Percentiles rank a stretch among this genome's conserved stretches.
phyloP scores from a whole-genome alignment of 1,140 invertebrate genomes.

The Calephelis nemesis region DNA sequence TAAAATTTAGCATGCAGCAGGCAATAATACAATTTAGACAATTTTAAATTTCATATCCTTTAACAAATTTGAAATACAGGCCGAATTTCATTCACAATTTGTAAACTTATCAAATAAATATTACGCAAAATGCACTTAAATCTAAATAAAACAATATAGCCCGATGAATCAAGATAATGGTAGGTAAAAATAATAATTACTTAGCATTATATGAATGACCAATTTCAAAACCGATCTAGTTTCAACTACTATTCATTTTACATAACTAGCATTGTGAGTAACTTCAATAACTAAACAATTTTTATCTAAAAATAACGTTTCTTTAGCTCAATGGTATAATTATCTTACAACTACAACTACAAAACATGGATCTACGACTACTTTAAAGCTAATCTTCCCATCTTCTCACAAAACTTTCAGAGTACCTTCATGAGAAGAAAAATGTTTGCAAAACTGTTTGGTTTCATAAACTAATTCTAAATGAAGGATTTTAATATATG shows the following conservation, averaged over 20 bases:
- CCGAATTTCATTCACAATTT: slow-evolving; percentile 24
- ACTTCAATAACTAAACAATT: slow-evolving; percentile 58
- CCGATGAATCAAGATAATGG: slow-evolving; percentile 40
- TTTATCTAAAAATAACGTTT: slow-evolving; percentile 56
- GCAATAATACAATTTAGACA: slow-evolving; percentile 57
- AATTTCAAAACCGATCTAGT: slow-evolving; percentile 45
- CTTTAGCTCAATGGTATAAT: slow-evolving; percentile 50
- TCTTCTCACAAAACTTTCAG: slow-evolving; percentile 78
- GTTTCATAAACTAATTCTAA: slow-evolving; percentile 64
- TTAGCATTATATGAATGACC: slow-evolving; percentile 50
- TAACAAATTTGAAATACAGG: slow-evolving; percentile 24
- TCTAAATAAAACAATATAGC: slow-evolving; percentile 42
- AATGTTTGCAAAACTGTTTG: slow-evolving; percentile 79
- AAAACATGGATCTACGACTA: slow-evolving; percentile 72
- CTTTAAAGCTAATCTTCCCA: slow-evolving; percentile 71
- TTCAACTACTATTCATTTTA: slow-evolving; percentile 59
- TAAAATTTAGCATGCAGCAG: slow-evolving; percentile 71
- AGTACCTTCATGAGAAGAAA: slow-evolving; percentile 79
- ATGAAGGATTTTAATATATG: slow-evolving; percentile 56
- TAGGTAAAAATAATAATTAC: slow-evolving; percentile 47
- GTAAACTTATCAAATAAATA: slow-evolving; percentile 14
- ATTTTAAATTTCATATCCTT: slow-evolving; percentile 33
- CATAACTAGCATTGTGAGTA: slow-evolving; percentile 62
- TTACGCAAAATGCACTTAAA: slow-evolving; percentile 39
- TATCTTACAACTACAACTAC: slow-evolving; percentile 72